Percentiles rank a stretch among this genome's conserved stretches.
Evolutionary conservation across 2,113 vertebrate genomes (phyloP).

Genomic region (Zingel zingel): DNA sequence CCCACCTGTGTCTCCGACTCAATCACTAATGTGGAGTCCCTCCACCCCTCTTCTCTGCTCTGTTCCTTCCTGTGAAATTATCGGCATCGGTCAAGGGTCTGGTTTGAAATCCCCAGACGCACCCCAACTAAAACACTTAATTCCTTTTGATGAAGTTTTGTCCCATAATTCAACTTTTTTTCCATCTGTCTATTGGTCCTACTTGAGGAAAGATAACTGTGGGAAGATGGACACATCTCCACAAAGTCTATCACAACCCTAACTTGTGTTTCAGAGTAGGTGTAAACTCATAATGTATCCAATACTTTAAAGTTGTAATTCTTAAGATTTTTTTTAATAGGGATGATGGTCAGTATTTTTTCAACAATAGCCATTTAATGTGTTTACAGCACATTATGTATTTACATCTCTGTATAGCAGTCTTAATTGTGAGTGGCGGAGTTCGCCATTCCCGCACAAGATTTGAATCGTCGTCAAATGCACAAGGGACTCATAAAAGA

Average conservation of each 20-base stretch:
- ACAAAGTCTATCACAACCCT: neutral
- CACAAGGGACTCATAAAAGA: neutral
- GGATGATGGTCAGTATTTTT: neutral
- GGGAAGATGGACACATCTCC: neutral
- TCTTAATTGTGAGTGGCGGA: neutral
- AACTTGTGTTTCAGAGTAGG: neutral
- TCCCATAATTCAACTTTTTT: neutral
- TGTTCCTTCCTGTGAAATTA: constrained; percentile 18
- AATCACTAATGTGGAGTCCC: constrained; percentile 49
- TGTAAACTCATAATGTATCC: neutral
- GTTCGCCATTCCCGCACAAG: neutral
- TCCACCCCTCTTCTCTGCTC: constrained; percentile 12
- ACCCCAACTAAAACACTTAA: neutral
- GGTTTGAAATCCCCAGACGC: neutral
- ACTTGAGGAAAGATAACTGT: neutral
- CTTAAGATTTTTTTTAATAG: no score
- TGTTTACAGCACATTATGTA: neutral
- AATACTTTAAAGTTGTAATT: neutral
- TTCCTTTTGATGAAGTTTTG: neutral
- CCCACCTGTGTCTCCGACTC: constrained; percentile 70
- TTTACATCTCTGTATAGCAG: neutral
- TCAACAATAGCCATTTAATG: neutral
- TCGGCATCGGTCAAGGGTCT: neutral
- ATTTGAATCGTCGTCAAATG: neutral
- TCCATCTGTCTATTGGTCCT: neutral